These are phyloP conservation scores for Brachionus asplanchnoidis DNA, from an alignment of 1,140 invertebrate species.

Conservation along the genomic window DNA sequence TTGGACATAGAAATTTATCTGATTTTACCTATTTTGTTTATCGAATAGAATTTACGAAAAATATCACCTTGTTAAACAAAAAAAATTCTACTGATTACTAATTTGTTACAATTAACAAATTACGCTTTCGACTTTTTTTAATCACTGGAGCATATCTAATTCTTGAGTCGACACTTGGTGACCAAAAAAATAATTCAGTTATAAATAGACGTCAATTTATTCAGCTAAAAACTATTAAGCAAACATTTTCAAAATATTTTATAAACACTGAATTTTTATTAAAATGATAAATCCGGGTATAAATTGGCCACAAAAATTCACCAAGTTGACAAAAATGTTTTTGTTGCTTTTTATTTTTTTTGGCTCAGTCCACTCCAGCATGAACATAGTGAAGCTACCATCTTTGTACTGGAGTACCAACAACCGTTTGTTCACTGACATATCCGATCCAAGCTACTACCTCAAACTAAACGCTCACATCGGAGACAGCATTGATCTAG, in stretches of 20 bases:
- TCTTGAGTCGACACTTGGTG: neutral
- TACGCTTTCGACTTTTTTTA: neutral
- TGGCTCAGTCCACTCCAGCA: neutral
- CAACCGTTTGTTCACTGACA: conserved; percentile 12
- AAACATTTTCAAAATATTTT: conserved; percentile 17
- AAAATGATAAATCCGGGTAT: conserved; percentile 2
- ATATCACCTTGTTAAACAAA: conserved; percentile 1
- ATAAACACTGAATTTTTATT: conserved; percentile 14
- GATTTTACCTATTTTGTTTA: neutral
- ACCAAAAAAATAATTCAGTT: neutral
- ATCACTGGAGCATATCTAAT: conserved; percentile 26
- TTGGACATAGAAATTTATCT: conserved; percentile 29
- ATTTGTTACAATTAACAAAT: conserved; percentile 23
- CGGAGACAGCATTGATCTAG: conserved; percentile 35
- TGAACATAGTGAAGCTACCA: conserved; percentile 14
- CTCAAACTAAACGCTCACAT: conserved; percentile 28
- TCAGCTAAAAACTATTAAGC: neutral
- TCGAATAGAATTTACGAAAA: conserved; percentile 36
- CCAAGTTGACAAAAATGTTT: neutral
- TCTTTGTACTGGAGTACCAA: conserved; percentile 16
- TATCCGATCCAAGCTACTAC: neutral
- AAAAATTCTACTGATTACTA: neutral
- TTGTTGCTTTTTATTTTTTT: neutral
- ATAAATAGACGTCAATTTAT: conserved; percentile 20
- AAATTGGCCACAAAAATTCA: neutral